Base-by-base conservation (phyloP, 2,113 vertebrate genomes). In the Embiotoca jacksoni region DNA sequence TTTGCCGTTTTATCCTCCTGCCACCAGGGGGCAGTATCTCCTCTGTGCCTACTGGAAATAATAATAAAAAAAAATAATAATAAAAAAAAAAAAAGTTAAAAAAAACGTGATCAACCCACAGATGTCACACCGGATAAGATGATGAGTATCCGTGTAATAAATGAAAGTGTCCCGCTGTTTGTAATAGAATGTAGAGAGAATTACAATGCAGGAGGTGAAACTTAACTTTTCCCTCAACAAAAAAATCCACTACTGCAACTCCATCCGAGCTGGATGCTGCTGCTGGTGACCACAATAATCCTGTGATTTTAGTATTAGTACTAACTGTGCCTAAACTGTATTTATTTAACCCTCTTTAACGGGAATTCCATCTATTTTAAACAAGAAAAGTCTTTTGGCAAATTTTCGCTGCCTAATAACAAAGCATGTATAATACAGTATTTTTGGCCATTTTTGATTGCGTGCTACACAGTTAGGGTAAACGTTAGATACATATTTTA, bases 1-100 rank as follows among this genome's bases (percentile, higher is more conserved):
- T 35, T 86, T 84, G 85, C 89, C 91, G 80, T 80, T 78, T 65
- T 2, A 61, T 14, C 83, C 80, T 90, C 80, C 88, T 88, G 81
- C 80, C 92, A 91, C 66, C 58, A 86, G 90, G 80, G 89, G 91
- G 92, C 91, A 92, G 85, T 80, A 82, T 74, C 87, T 87, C 89
- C 90, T 88, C 92, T 83, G 93, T 94, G 92, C 93, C 93, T 94
- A 79, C 79, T 30, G 72, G 60, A 71, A 8, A 53, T 4, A 6
- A 8, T 1, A 64, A 56, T 36, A 23, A 16, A 1, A 66, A 31
- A 49, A 10, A 61, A 9, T n/a, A 5, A 70, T 6, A 57, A 23
- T 3, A 44, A 1, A 66, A 31, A 49, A 15, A 56, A 9, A 32
- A 5, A 70, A 5, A 57, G 15, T 3, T 11, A 52, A 7, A 7